Conservation (phyloP, 2,113 vertebrate genomes). For the Tragelaphus buxtoni region DNA sequence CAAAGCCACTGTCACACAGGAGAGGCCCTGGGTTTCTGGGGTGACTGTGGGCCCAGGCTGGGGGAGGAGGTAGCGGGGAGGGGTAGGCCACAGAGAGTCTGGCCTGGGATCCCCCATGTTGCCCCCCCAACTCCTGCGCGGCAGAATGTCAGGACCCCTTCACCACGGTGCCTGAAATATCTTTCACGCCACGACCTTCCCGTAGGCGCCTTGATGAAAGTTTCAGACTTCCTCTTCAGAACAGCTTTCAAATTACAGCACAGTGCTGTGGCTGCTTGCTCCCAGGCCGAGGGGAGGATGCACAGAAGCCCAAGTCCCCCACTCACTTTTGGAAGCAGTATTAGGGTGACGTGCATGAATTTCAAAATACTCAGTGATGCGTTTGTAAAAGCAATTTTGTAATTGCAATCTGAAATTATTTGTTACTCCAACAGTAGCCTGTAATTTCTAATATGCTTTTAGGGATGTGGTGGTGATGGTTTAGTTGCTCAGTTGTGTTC, state of each 20-base stretch:
- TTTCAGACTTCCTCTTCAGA: accelerated
- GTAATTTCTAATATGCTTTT: not conserved
- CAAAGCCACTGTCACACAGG: not conserved
- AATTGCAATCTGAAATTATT: accelerated
- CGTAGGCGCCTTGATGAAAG: accelerated
- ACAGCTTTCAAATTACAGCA: accelerated
- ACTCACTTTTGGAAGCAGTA: accelerated
- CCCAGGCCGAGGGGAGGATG: accelerated
- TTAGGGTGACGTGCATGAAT: accelerated
- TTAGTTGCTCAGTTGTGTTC: not conserved
- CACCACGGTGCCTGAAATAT: accelerated
- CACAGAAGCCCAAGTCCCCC: accelerated
- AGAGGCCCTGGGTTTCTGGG: too few species aligned
- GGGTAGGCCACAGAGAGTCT: not conserved
- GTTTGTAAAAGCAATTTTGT: accelerated
- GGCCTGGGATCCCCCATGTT: accelerated
- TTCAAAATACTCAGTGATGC: accelerated
- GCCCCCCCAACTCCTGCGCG: accelerated
- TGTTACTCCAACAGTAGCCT: not conserved
- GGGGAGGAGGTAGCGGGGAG: accelerated
- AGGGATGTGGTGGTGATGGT: not conserved
- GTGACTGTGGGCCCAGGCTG: not conserved
- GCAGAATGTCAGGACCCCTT: not conserved
- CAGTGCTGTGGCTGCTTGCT: accelerated
- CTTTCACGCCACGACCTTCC: accelerated